Base-by-base conservation (phyloP, 2,888 invertebrate genomes). In the Pollenia amentaria region DNA sequence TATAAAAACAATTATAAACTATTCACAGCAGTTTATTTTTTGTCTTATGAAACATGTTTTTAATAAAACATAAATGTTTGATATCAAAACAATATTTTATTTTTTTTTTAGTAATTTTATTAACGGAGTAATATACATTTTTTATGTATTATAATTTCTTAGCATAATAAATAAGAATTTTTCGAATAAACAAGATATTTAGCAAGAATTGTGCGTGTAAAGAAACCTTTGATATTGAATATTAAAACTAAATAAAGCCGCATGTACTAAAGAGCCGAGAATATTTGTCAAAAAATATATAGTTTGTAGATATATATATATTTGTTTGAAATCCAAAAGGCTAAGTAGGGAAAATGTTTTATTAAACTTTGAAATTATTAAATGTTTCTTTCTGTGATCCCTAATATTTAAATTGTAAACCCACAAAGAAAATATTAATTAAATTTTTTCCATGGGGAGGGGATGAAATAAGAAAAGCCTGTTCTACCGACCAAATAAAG, bases 1-100 rank as follows among this genome's bases (percentile, higher is more conserved):
- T 79, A 72, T 85, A 91, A 91, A 91, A 92, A 92, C 91, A 90
- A 91, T 91, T 92, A 91, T 92, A 88, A 91, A 91, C 92, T 92
- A 92, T 91, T 91, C 92, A 92, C 92, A 92, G 92, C 92, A 92
- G 92, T 91, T 90, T 91, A 78, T 84, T 57, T 78, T 84, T 88
- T 88, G 77, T 85, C 77, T 85, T 88, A 76, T 69, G 81, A 89
- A 88, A 88, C 84, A 80, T 82, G 84, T 82, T 86, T 75, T 67
- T 64, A 78, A 72, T 67, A 42, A 78, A 48, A 77, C 69, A 29
- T 69, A 62, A 46, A 46, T 62, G 55, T 57, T 46, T 64, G 62
- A 64, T 40, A 57, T 75, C 38, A 48, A 70, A 60, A 83, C 67
- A 83, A 67, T 77, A 70, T 70, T 62, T 60, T 75, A 29, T 69